Percentiles rank a stretch among this genome's conserved stretches.
Evolutionary conservation across 2,797 vertebrate species (phyloP).

Genomic region (Lepidocolaptes lacrymiger): DNA sequence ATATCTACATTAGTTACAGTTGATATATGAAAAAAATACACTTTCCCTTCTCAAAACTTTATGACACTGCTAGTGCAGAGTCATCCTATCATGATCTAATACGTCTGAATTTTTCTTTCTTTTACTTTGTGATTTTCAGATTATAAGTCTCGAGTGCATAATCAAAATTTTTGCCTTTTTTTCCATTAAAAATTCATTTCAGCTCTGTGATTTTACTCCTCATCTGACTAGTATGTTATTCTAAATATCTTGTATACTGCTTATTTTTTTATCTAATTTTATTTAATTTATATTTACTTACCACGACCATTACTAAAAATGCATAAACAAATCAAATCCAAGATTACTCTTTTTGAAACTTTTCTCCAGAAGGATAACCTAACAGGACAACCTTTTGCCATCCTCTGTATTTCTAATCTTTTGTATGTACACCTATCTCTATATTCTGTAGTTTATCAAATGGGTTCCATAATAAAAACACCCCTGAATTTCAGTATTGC

Average conservation of each 20-base stretch:
- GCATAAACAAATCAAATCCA: background rate
- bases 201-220: background rate
- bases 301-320: background rate
- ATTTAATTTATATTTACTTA: background rate
- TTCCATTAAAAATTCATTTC: background rate
- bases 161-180: background rate
- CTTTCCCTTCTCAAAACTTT: background rate
- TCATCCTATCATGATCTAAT: background rate
- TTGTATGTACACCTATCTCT: background rate
- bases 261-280: background rate
- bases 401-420: background rate
- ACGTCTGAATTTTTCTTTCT: background rate
- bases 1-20: background rate
- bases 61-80: rapidly evolving
- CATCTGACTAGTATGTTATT: background rate
- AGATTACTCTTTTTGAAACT: background rate
- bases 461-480: background rate
- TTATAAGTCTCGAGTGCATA: background rate
- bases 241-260: background rate
- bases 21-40: background rate
- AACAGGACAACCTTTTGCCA: background rate
- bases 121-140: background rate
- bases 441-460: background rate
- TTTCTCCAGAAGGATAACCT: background rate
- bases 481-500: background rate